Evolutionary conservation across 2,797 vertebrate species (phyloP).

Genomic region (Mycteria americana): DNA sequence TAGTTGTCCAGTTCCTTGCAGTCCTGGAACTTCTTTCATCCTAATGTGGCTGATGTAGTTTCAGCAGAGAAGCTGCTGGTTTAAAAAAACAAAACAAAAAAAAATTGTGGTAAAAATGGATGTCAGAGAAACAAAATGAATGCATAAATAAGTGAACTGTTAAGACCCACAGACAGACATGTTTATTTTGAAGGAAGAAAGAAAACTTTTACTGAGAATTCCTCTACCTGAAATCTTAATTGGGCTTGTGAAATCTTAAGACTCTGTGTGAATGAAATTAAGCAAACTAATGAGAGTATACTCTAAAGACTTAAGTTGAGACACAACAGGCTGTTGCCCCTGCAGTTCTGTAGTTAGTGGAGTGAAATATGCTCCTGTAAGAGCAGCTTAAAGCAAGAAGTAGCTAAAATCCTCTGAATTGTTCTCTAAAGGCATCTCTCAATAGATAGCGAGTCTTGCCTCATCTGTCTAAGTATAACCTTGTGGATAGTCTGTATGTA

Average conservation of each 20-base stretch:
- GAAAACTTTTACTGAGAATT: not conserved
- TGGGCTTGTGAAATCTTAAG: not conserved
- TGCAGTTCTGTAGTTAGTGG: not conserved
- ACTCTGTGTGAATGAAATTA: not conserved
- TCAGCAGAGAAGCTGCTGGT: not conserved
- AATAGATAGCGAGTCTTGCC: not conserved
- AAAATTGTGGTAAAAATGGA: not conserved
- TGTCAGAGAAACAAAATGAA: not conserved
- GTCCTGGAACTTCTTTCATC: not conserved
- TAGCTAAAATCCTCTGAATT: not conserved
- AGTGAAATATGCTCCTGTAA: not conserved
- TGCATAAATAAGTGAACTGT: not conserved
- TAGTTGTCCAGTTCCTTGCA: not conserved
- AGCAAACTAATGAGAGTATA: not conserved
- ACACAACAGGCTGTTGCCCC: not conserved
- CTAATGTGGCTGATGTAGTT: not conserved
- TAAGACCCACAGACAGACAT: not conserved
- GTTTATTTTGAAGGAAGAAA: not conserved
- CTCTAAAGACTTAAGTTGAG: not conserved
- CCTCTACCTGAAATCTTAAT: not conserved
- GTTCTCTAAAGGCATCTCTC: not conserved
- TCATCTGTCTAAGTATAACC: not conserved
- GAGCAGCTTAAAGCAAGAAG: not conserved
- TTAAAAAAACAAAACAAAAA: not conserved
- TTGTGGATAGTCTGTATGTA: not conserved